These are phyloP conservation scores for Asobara japonica DNA, from an alignment of 1,140 invertebrate species.

Conservation along the genomic window DNA sequence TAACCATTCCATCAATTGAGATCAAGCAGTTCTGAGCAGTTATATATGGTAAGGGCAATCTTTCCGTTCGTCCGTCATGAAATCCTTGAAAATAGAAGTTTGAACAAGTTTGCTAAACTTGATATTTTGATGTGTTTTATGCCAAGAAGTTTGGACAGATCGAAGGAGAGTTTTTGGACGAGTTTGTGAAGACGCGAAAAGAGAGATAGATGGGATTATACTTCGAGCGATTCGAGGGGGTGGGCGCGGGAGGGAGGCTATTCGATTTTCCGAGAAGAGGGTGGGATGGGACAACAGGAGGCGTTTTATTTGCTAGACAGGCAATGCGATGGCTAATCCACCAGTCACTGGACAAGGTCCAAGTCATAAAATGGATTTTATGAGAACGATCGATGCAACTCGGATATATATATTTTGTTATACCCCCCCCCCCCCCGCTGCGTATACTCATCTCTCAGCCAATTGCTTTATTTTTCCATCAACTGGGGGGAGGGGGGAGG, in stretches of 20 bases:
- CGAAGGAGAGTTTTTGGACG: conserved; percentile 10
- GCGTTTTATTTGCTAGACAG: conserved; percentile 54
- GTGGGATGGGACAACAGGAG: conserved; percentile 19
- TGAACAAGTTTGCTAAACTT: conserved; percentile 5
- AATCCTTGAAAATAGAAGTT: conserved; percentile 1
- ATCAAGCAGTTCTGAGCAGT: too few relatives aligned
- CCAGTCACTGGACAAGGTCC: conserved; percentile 66
- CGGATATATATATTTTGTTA: conserved; percentile 38
- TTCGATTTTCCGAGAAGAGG: conserved; percentile 9
- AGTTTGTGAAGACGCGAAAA: conserved; percentile 17
- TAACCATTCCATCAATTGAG: too few relatives aligned
- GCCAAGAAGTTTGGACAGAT: conserved; percentile 10
- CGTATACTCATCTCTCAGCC: not conserved
- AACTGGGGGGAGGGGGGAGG: too few relatives aligned
- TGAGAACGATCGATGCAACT: conserved; percentile 64
- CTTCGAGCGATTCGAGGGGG: conserved; percentile 21
- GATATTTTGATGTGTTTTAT: conserved; percentile 14
- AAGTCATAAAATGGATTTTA: conserved; percentile 67
- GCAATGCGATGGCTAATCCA: conserved; percentile 63
- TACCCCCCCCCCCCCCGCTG: not conserved
- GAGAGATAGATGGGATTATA: conserved; percentile 16
- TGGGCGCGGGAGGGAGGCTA: conserved; percentile 12
- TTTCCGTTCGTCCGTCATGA: not conserved
- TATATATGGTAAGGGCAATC: not conserved
- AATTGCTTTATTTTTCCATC: conserved; percentile 27